These are phyloP conservation scores for Casuarius casuarius DNA, from an alignment of 2,113 vertebrate genomes.

Conservation along the genomic window DNA sequence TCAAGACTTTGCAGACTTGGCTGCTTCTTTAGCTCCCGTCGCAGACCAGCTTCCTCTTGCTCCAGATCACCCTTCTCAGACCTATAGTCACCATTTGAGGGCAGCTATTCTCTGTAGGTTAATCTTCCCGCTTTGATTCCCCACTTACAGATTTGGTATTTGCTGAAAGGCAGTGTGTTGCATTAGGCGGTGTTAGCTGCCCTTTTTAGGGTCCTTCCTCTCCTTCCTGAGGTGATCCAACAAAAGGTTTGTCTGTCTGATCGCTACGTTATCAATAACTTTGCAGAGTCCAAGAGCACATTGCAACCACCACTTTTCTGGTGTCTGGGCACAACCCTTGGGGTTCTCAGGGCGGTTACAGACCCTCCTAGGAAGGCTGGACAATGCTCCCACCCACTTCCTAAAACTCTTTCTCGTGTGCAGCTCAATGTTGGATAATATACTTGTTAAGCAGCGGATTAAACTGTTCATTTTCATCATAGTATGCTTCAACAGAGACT, in stretches of 20 bases:
- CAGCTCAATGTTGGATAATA: not conserved
- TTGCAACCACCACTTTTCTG: not conserved
- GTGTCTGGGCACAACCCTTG: not conserved
- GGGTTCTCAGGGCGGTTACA: not conserved
- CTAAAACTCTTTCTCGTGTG: not conserved
- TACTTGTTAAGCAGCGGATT: not conserved
- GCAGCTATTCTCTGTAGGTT: not conserved
- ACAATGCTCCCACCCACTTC: not conserved
- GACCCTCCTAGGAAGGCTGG: not conserved
- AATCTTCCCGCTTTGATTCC: not conserved
- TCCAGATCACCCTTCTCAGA: not conserved
- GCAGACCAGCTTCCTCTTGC: not conserved
- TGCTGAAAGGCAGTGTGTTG: accelerated
- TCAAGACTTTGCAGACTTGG: accelerated
- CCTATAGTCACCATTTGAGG: not conserved
- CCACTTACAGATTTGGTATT: not conserved
- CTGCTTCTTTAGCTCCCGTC: not conserved
- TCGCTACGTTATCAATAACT: accelerated
- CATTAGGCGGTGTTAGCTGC: not conserved
- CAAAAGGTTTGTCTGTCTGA: not conserved
- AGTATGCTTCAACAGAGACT: not conserved
- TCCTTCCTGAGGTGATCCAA: not conserved
- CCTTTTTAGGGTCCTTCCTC: not conserved
- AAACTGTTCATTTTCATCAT: not conserved
- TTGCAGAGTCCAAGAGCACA: not conserved